A percentile compares a stretch with the other conserved stretches of the same genome.
phyloP scores from a whole-genome alignment of 2,888 invertebrate species.

The Pseudococcus viburni region DNA sequence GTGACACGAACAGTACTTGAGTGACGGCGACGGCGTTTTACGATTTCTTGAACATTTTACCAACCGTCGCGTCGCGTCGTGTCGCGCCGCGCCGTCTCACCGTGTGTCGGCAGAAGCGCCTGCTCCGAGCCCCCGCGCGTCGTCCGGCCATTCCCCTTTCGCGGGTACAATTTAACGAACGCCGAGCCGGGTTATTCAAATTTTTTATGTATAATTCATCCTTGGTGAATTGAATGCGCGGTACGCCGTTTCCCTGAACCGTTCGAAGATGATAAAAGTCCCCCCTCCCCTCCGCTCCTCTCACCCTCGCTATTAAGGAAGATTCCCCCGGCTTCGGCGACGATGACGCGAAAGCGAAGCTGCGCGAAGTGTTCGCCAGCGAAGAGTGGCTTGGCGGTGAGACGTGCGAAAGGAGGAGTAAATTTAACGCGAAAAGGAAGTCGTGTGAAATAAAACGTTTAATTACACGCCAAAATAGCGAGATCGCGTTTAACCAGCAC shows the following conservation, averaged over 20 bases:
- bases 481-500: slow-evolving; percentile 24
- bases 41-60: slow-evolving; percentile 22
- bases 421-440: slow-evolving; percentile 60
- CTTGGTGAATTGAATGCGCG: not conserved
- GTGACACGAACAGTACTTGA: slow-evolving; percentile 47
- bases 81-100: not conserved
- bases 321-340: not conserved
- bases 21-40: slow-evolving; percentile 37
- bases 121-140: not conserved
- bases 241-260: not conserved
- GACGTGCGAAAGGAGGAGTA: slow-evolving; percentile 11
- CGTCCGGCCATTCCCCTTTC: not conserved
- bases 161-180: not conserved
- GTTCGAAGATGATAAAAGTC: not conserved
- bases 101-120: not conserved
- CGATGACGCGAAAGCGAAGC: not conserved
- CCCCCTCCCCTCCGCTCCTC: not conserved
- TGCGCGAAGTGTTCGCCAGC: not conserved
- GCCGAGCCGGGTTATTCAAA: slow-evolving; percentile 1
- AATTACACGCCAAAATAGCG: slow-evolving; percentile 60
- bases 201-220: slow-evolving; percentile 45
- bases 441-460: slow-evolving; percentile 62
- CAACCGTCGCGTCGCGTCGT: not conserved
- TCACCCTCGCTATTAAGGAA: not conserved
- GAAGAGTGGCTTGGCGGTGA: not conserved